Percentiles rank a stretch among this genome's conserved stretches.
Conservation (phyloP, 1,140 invertebrate species). For the Drosophila virilis region DNA sequence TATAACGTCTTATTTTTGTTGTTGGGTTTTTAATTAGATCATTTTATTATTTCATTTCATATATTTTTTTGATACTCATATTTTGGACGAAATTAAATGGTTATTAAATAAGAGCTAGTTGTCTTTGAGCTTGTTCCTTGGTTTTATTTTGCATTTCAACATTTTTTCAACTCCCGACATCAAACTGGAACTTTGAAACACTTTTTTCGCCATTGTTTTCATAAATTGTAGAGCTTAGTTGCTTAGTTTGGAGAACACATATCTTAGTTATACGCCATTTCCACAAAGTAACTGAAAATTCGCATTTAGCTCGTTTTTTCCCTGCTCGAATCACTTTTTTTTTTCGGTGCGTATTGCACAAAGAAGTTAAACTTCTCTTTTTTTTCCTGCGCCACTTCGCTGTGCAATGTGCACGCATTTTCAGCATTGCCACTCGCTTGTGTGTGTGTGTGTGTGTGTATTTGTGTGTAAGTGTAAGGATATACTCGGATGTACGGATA, state of each 20-base stretch:
- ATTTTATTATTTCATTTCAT: too few relatives aligned
- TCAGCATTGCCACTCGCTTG: conserved; percentile 42
- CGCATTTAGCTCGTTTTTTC: conserved; percentile 22
- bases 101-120: too few relatives aligned
- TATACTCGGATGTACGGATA: not conserved
- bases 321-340: conserved; percentile 6
- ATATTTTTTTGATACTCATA: not conserved
- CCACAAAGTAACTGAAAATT: conserved; percentile 43
- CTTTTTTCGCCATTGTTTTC: conserved; percentile 28
- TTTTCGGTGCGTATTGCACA: conserved; percentile 7
- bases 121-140: not conserved
- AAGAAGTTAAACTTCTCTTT: conserved; percentile 19
- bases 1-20: too few relatives aligned
- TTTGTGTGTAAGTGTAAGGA: conserved; percentile 4
- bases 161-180: too few relatives aligned
- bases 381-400: conserved; percentile 45
- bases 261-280: conserved; percentile 26
- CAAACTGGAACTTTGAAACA: conserved; percentile 1
- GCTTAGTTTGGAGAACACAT: conserved; percentile 26
- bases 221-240: conserved; percentile 45
- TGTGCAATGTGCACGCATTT: conserved; percentile 60
- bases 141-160: conserved; percentile 1
- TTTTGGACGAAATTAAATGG: too few relatives aligned
- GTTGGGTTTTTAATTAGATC: too few relatives aligned
- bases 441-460: conserved; percentile 17